These are phyloP conservation scores for Zaprionus lachaisei DNA, from an alignment of 1,140 invertebrate species.

Conservation along the genomic window DNA sequence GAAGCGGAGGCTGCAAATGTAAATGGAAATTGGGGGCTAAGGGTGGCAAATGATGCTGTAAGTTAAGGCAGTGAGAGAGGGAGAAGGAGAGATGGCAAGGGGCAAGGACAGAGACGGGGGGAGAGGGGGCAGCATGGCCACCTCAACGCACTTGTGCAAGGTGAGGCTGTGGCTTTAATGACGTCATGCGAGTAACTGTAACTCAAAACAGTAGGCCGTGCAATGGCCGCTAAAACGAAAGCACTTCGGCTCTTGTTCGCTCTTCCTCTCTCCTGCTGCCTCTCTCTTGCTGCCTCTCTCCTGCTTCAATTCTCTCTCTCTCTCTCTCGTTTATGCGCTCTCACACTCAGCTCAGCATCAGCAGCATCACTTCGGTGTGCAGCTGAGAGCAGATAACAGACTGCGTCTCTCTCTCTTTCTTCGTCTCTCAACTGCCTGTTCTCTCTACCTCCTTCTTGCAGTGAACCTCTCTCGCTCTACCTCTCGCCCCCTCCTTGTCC, in stretches of 20 bases:
- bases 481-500: background rate
- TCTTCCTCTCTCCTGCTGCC: background rate
- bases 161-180: conserved; percentile 77
- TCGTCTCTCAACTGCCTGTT: background rate
- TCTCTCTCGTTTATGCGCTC: conserved; percentile 7
- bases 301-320: background rate
- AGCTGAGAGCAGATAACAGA: background rate
- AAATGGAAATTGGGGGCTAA: background rate
- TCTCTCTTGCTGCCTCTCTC: no score
- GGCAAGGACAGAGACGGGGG: background rate
- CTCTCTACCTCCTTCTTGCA: background rate
- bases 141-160: conserved; percentile 67
- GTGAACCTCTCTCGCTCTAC: background rate
- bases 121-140: conserved; percentile 27
- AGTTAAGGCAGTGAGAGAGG: conserved; percentile 1
- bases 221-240: conserved; percentile 67
- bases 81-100: background rate
- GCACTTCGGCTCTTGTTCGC: conserved; percentile 12
- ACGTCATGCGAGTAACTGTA: conserved; percentile 67
- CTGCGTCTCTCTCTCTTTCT: background rate
- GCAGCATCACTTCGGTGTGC: background rate
- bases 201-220: conserved; percentile 72
- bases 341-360: background rate
- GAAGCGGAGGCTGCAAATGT: background rate
- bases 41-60: conserved; percentile 20